Base-by-base conservation (phyloP, 2,113 vertebrate species). In the Dolichotis patagonum region DNA sequence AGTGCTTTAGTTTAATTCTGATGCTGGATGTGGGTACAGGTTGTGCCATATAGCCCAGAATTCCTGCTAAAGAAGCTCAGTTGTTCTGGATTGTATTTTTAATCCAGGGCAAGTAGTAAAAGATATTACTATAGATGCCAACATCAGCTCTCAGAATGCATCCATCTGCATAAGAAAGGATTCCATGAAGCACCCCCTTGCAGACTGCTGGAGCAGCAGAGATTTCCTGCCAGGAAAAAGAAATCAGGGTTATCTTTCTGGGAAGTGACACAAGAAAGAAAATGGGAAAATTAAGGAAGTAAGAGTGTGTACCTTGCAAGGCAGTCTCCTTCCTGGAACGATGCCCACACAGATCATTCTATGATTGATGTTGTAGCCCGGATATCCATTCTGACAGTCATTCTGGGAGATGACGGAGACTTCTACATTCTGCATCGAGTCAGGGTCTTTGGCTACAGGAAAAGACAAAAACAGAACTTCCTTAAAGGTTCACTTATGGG, bases 141-240 rank as follows among this genome's bases (percentile, higher is more conserved):
- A 97, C 97, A 13, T 98, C 97, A 7, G 97, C 97, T 90, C 97
- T 97, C 65, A 98, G 56, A 35, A 97, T 49, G 83, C 97, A 98
- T 7, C 97, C 97, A 5, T 98, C 97, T 0, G 92, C 65, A 30
- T 96, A 96, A 7, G 96, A 38, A 41, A 97, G 73, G 60, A 98
- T 97, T 85, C 97, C 97, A 3, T 97, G 83, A 35, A 98, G 97
- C 0, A 54, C 12, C 1, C 94, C 97, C 8, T 96, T 12, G 69
- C 96, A 97, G 38, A 98, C 81, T 0, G 96, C 97, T 1, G 94
- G 95, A 30, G 97, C 97, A 5, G 90, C 92, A 0, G 88, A 52
- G 30, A 98, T 87, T 90, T 98, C 97, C 97, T 98, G 46, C 46
- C 83, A 26, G 30, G 60, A 71, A 43, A 63, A 58, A 80, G 20